Evolutionary conservation across 2,797 vertebrate genomes (phyloP), one percentile per base, ranked within the genome.

Genomic region (Etheostoma perlongum): DNA sequence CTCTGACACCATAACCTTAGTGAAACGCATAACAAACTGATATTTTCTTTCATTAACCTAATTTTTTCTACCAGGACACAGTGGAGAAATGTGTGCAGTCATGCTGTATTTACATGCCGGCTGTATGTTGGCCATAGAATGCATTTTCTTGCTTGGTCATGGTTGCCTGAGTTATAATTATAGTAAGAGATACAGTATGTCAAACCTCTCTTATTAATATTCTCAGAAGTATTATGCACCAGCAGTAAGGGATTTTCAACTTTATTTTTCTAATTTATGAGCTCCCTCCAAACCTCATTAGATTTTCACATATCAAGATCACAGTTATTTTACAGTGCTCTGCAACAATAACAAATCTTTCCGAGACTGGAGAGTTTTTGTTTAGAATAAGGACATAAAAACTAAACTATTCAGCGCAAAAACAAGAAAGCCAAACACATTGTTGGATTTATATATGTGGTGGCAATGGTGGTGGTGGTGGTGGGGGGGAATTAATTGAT

Each of bases 401-500:
- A 80, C 44, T 21, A 64, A 86, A 78, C 64, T 63, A 75, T 73
- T 79, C 75, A 64, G 81, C 85, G 78, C 67, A 87, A 87, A 85
- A 88, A 84, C 81, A 90, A 54, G 68, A 86, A 83, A 84, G 81
- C 72, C 48, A 67, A 85, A 73, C 61, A 73, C 86, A 82, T 30
- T 78, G 64, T 79, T 88, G 81, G 84, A 90, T 92, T 92, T 89
- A 87, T 93, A 86, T 79, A 63, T 87, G 84, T 84, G 71, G 84
- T 90, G 67, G 27, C 25, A 2, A 25, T 27, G 27, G 79, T 36
- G 36, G 2, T 2, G 33, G 33, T 23, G 21, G 21, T 23, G 33
- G 8, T 2, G 33, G 33, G 81, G 81, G 80, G 81, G 84, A 93
- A 94, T 95, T 95, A 93, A 94, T 94, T 94, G 90, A 95, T 95